Evolutionary conservation across 2,113 vertebrate genomes (phyloP).

Genomic region (Otocyon megalotis): DNA sequence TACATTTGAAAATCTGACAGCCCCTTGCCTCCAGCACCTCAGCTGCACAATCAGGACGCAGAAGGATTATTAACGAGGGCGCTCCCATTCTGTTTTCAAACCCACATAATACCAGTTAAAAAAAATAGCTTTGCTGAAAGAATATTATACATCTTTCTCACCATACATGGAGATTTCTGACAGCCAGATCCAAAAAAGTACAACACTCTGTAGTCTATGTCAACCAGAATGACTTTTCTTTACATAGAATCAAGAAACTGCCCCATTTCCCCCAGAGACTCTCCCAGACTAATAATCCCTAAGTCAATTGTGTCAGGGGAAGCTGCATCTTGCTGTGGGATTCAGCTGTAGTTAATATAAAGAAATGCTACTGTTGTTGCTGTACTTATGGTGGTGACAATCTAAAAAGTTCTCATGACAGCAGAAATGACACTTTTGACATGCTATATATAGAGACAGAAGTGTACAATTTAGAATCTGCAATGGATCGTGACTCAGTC

Average conservation of each 20-base stretch:
- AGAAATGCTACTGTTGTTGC: conserved; percentile 43
- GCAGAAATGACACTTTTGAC: conserved; percentile 76
- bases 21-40: conserved; percentile 66
- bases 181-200: conserved; percentile 75
- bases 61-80: conserved; percentile 74
- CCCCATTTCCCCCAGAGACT: background rate
- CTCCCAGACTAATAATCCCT: conserved; percentile 41
- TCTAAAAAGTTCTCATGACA: conserved; percentile 76
- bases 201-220: conserved; percentile 62
- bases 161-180: conserved; percentile 78
- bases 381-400: conserved; percentile 60
- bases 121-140: conserved; percentile 76
- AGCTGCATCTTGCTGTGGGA: conserved; percentile 53
- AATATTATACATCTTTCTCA: conserved; percentile 76
- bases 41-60: conserved; percentile 10
- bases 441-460: conserved; percentile 77
- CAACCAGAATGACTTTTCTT: conserved; percentile 54
- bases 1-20: conserved; percentile 67
- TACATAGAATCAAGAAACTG: conserved; percentile 22
- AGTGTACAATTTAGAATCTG: conserved; percentile 63
- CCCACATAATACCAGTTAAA: conserved; percentile 56
- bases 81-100: conserved; percentile 71
- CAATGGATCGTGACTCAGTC: conserved; percentile 66
- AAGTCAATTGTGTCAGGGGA: conserved; percentile 67
- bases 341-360: conserved; percentile 67